Base-by-base conservation (phyloP, 1,140 invertebrate genomes). In the Drosophila arizonae region DNA sequence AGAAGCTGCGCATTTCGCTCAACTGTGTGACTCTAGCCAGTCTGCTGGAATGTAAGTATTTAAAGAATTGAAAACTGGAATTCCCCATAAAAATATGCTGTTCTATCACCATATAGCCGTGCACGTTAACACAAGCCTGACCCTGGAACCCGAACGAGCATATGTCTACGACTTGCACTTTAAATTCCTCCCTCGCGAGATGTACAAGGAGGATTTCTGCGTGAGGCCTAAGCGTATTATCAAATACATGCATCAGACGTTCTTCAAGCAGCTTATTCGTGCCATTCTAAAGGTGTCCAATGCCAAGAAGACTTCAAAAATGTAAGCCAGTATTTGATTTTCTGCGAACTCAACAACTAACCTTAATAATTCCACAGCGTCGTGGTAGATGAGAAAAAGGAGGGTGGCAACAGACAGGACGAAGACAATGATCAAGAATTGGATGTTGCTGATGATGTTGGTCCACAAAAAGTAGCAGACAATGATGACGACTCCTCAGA, bases 21-120 rank as follows among this genome's bases (percentile, higher is more conserved):
- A 97, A 95, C 17, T 94, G 94, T 80, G 96, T 98, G 1, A 94
- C 94, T 0, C 90, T 99, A 3, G 91, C 94, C 9, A 94, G 98
- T 92, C 95, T 99, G 26, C 85, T 98, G 48, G 94, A 97, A 85
- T 94, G 94, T 75, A 94, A 69, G 82, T 67, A 2, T 0, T 3
- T 0, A 8, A 24, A 21, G 5, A 13, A 15, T 15, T 0, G 15
- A 28, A 1, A 1, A 41, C 0, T 17, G 17, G 15, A 45, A 6
- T 48, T 36, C 17, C 17, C 17, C 17, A 17, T 17, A 17, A 21
- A 57, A 17, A 4, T 36, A 24, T 15, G 6, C n/a, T 51, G 4
- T 1, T 1, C 4, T 55, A 46, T 62, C 28, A 17, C 24, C 4
- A 28, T 48, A 13, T 39, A 91, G 90, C 70, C 57, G 86, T 97